Evolutionary conservation across 2,888 invertebrate genomes (phyloP), one percentile per base, ranked within the genome.

Genomic region (Choreutis nemorana): DNA sequence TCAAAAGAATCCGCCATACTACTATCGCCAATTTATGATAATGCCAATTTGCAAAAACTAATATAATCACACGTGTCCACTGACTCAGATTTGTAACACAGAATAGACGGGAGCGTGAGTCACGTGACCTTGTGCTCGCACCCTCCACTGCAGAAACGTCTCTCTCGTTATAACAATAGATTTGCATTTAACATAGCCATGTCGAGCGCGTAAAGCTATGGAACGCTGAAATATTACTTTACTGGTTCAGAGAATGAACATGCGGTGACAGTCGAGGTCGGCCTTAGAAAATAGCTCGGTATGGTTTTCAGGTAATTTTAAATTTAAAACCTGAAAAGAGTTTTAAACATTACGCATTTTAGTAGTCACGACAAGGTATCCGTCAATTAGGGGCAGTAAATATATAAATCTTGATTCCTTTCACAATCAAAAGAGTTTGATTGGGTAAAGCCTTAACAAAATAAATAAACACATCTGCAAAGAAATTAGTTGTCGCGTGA

Each of bases 401-500:
- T n/a, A n/a, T n/a, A n/a, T n/a, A n/a, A n/a, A n/a, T n/a, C n/a
- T n/a, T n/a, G n/a, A n/a, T n/a, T n/a, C n/a, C 12, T 14, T 32
- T 23, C 29, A 31, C 29, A 28, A 30, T 31, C 26, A 10, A 26
- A 21, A 36, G 39, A 35, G 41, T 39, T 41, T 46, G 48, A 49
- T 39, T 35, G 42, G 41, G 53, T 44, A 40, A 54, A 57, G 48
- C 45, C 54, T 48, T 44, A 50, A 40, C 55, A 58, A 61, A 59
- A 58, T 58, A 55, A 60, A 55, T 55, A 52, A 61, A 61, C 52
- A 50, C 56, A 56, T 63, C 61, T 57, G 62, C 55, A 61, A 61
- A 65, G 66, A 70, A 68, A 71, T 73, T 54, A 67, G 63, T 62
- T 61, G 63, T 63, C 67, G 57, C 52, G 62, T 60, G 64, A 61